These are phyloP conservation scores for Mirounga angustirostris DNA, from an alignment of 2,113 vertebrate species.

Conservation along the genomic window DNA sequence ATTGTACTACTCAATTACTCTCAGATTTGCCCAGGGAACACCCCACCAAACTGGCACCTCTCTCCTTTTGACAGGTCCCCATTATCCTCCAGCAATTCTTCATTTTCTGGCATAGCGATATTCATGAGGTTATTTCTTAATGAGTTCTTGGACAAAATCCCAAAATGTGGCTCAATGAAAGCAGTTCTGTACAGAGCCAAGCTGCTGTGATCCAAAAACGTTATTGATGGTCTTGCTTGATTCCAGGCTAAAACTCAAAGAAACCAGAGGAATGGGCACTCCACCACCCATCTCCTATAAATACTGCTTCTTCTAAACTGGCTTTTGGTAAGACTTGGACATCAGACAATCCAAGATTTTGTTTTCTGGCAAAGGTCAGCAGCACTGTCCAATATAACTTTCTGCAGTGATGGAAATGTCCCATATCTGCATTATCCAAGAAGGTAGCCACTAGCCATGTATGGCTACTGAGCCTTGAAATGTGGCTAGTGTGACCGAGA, in stretches of 20 bases:
- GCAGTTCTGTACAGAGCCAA: neutral
- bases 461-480: neutral
- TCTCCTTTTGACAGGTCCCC: neutral
- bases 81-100: neutral
- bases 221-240: neutral
- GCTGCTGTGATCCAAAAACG: neutral
- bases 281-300: neutral
- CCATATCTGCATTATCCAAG: neutral
- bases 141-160: conserved; percentile 39
- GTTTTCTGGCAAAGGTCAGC: neutral
- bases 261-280: neutral
- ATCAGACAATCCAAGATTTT: neutral
- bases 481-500: neutral
- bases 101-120: neutral
- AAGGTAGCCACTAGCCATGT: neutral
- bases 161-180: neutral
- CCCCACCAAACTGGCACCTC: neutral
- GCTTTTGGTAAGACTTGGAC: neutral
- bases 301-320: neutral
- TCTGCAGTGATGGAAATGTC: neutral
- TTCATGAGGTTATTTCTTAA: neutral
- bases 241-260: conserved; percentile 8
- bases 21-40: neutral
- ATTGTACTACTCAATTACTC: neutral
- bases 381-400: neutral